phyloP scores from a whole-genome alignment of 2,888 invertebrate species.

The Ornithoptera alexandrae region DNA sequence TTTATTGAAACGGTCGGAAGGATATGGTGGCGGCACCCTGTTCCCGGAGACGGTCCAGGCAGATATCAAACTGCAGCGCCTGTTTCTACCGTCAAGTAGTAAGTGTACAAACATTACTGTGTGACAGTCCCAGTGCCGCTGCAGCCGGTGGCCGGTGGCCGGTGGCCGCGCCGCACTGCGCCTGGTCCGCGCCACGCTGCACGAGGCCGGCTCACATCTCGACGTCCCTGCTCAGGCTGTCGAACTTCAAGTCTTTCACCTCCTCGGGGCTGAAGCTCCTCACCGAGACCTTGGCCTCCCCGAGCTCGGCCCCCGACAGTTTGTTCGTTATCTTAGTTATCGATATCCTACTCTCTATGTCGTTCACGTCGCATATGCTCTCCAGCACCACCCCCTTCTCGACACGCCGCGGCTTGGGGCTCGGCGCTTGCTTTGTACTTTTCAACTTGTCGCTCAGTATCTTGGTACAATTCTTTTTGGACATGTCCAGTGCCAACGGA shows the following conservation, averaged over 20 bases:
- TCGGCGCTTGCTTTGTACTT: constrained; percentile 53
- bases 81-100: no score
- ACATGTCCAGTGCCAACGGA: constrained; percentile 68
- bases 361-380: constrained; percentile 64
- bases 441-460: constrained; percentile 65
- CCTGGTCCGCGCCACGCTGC: no score
- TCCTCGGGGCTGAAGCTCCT: constrained; percentile 71
- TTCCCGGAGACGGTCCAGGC: no score
- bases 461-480: constrained; percentile 67
- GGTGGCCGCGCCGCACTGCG: no score
- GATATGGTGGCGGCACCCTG: no score
- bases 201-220: constrained; percentile 56
- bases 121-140: no score
- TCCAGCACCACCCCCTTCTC: constrained; percentile 67
- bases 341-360: constrained; percentile 75
- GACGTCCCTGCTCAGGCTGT: constrained; percentile 62
- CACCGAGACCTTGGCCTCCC: constrained; percentile 56
- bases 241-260: constrained; percentile 66
- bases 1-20: no score
- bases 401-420: constrained; percentile 61
- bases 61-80: no score
- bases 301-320: constrained; percentile 63
- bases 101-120: no score
- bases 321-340: constrained; percentile 77
- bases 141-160: no score